Evolutionary conservation across 2,113 vertebrate species (phyloP).

Genomic region (chimpanzee (Pan troglodytes)): NHGRI_mPanTro3-v2.1_pri NC_072401.2:12855501-12856000

Average conservation of each 20-base stretch:
- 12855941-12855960: neutral
- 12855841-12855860: neutral
- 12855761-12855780: neutral
- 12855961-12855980: neutral
- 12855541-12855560: neutral
- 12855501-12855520: neutral
- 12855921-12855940: neutral
- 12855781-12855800: neutral
- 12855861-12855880: neutral
- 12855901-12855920: neutral
- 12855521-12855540: neutral
- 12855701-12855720: no score
- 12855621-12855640: neutral
- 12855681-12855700: neutral
- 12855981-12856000: neutral
- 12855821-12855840: neutral
- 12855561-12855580: neutral
- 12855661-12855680: neutral
- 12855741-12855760: neutral
- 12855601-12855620: neutral
- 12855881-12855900: neutral
- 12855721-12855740: neutral
- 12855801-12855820: neutral
- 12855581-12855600: neutral
- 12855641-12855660: neutral